These are phyloP conservation scores for Galagoides demidoff DNA, from an alignment of 2,797 vertebrate species.

Conservation along the genomic window DNA sequence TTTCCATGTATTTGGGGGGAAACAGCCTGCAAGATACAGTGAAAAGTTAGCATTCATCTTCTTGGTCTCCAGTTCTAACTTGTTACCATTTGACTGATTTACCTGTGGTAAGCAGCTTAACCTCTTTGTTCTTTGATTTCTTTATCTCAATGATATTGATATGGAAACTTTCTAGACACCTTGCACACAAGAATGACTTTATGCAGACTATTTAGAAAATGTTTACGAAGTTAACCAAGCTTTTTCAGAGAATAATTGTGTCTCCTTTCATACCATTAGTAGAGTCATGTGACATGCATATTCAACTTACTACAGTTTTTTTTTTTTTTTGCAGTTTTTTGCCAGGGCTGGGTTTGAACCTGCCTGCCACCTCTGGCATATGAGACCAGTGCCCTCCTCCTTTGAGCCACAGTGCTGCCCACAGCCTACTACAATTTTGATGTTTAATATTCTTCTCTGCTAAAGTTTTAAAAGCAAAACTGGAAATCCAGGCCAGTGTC, in stretches of 20 bases:
- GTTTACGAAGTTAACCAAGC: neutral
- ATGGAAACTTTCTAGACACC: neutral
- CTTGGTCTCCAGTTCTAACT: neutral
- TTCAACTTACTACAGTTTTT: neutral
- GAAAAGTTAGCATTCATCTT: neutral
- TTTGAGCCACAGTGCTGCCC: too few relatives aligned
- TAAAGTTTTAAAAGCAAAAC: too few relatives aligned
- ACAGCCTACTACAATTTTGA: too few relatives aligned
- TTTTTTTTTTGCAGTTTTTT: too few relatives aligned
- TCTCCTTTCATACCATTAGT: neutral
- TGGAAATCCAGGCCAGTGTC: too few relatives aligned
- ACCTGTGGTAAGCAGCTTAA: neutral
- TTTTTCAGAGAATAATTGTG: neutral
- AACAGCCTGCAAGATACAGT: neutral
- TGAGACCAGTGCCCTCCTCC: too few relatives aligned
- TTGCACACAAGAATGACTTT: neutral
- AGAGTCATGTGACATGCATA: neutral
- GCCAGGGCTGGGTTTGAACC: too few relatives aligned
- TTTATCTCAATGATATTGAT: neutral
- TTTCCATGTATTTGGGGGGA: neutral
- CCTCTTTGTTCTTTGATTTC: neutral
- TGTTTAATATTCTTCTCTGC: too few relatives aligned
- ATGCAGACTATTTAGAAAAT: neutral
- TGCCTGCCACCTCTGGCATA: too few relatives aligned
- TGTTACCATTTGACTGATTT: neutral